Evolutionary conservation across 2,888 invertebrate genomes (phyloP).

Genomic region (Polyommatus iphigenia): DNA sequence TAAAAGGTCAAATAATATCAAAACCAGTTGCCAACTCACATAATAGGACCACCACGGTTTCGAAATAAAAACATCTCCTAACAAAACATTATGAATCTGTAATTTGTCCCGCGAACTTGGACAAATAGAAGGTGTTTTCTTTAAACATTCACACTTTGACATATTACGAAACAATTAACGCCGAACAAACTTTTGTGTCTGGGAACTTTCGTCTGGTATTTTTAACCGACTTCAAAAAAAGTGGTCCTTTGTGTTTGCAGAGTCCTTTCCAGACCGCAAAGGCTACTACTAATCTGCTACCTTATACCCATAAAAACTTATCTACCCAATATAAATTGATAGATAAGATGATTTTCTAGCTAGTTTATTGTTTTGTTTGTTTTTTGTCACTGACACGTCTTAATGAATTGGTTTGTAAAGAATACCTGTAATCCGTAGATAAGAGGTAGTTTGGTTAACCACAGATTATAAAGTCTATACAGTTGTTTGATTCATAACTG

Average conservation of each 20-base stretch:
- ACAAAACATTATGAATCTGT: conserved; percentile 58
- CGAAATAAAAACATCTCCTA: conserved; percentile 57
- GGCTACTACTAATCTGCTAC: conserved; percentile 43
- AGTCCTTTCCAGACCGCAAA: conserved; percentile 34
- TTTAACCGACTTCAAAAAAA: conserved; percentile 43
- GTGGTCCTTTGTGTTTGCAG: conserved; percentile 13
- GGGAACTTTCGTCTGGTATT: conserved; percentile 47
- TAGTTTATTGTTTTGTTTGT: neutral
- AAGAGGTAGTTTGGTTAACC: neutral
- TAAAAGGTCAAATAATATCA: neutral
- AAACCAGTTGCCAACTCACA: conserved; percentile 36
- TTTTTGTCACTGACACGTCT: neutral
- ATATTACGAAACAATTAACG: conserved; percentile 70
- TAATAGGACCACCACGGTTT: conserved; percentile 54
- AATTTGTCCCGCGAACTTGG: conserved; percentile 47
- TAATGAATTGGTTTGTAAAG: conserved; percentile 6
- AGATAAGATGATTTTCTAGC: conserved; percentile 17
- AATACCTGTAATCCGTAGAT: conserved; percentile 18
- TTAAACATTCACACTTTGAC: conserved; percentile 61
- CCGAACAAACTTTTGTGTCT: conserved; percentile 52
- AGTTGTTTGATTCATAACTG: neutral
- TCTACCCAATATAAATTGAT: conserved; percentile 30
- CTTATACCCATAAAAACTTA: conserved; percentile 35
- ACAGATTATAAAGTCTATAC: neutral
- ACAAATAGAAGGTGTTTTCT: conserved; percentile 47